These are phyloP conservation scores for Salarias fasciatus DNA, from an alignment of 2,797 vertebrate species.

Conservation along the genomic window DNA sequence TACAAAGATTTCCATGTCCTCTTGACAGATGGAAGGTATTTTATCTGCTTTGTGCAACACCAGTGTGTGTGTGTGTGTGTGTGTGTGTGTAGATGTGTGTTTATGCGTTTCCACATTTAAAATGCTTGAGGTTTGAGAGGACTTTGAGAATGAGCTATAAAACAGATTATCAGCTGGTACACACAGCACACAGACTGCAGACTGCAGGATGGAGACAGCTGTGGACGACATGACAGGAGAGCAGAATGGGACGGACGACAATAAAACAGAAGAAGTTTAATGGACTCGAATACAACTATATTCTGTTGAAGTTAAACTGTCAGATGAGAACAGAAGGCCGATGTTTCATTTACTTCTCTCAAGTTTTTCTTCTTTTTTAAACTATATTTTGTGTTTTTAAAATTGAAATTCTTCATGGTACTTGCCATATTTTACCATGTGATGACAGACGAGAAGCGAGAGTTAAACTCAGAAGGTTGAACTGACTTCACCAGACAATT, in stretches of 20 bases:
- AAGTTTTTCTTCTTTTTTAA: too few species aligned
- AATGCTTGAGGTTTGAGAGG: conserved; percentile 55
- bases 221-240: conserved; percentile 19
- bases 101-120: conserved; percentile 27
- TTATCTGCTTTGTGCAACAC: conserved; percentile 29
- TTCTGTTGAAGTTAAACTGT: background rate
- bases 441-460: too few species aligned
- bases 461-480: too few species aligned
- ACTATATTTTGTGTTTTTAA: too few species aligned
- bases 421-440: too few species aligned
- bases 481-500: too few species aligned
- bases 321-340: background rate
- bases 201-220: conserved; percentile 35
- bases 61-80: conserved; percentile 1
- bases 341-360: too few species aligned
- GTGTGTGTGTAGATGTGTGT: conserved; percentile 5
- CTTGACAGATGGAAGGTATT: conserved; percentile 27
- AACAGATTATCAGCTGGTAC: conserved; percentile 65
- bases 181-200: conserved; percentile 49
- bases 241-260: background rate
- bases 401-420: too few species aligned
- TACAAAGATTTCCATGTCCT: conserved; percentile 32
- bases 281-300: background rate
- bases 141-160: conserved; percentile 58
- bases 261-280: background rate